Percentiles rank a stretch among this genome's conserved stretches.
Evolutionary conservation across 2,797 vertebrate genomes (phyloP).

Genomic region (Ficedula albicollis): DNA sequence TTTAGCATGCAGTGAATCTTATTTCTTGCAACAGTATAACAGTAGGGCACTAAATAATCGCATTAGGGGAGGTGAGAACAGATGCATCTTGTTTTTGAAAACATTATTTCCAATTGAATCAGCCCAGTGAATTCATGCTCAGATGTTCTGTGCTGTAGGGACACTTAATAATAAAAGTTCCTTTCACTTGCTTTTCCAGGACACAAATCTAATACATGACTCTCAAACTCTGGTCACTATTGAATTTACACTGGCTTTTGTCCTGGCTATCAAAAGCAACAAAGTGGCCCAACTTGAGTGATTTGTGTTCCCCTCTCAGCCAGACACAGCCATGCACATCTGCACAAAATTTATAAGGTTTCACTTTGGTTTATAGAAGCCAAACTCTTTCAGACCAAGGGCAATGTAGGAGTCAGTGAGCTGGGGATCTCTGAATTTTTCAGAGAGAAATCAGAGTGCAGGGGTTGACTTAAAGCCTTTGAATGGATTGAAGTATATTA

Average conservation of each 20-base stretch:
- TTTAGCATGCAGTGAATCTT: slow-evolving; percentile 30
- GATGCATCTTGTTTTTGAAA: slow-evolving; percentile 23
- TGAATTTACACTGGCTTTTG: neutral
- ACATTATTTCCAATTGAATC: slow-evolving; percentile 12
- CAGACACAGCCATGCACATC: neutral
- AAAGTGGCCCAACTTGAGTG: neutral
- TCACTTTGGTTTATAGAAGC: accelerated
- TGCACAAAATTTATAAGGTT: neutral
- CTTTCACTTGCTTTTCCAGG: neutral
- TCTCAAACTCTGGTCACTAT: neutral
- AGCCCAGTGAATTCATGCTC: neutral
- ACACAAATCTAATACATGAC: neutral
- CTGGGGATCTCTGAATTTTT: too few relatives aligned
- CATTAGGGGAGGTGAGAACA: slow-evolving; percentile 35
- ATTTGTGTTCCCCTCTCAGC: too few relatives aligned
- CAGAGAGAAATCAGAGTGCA: too few relatives aligned
- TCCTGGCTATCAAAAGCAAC: neutral
- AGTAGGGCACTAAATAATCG: slow-evolving; percentile 42
- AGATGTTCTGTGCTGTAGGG: neutral
- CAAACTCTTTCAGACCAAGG: neutral
- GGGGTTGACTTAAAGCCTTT: too few relatives aligned
- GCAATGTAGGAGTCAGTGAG: too few relatives aligned
- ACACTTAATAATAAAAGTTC: neutral
- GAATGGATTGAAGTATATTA: too few relatives aligned
- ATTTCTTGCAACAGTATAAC: slow-evolving; percentile 1